Conservation (phyloP, 1,140 invertebrate genomes). For the Brachionus manjavacas region DNA sequence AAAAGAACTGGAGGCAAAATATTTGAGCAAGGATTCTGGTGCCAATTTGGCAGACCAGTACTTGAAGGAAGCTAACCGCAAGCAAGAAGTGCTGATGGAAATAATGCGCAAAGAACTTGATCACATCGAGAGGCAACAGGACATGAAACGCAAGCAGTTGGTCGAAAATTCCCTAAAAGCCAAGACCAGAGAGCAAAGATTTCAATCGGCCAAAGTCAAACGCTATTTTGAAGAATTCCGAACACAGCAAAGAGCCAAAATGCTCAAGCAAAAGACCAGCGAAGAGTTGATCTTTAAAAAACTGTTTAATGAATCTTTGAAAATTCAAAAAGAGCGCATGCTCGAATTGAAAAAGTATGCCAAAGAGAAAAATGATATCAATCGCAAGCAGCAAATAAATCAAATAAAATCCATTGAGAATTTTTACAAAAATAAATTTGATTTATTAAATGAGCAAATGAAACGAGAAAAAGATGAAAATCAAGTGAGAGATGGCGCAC, state of each 20-base stretch:
- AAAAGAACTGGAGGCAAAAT: constrained; percentile 50
- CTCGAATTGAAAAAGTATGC: constrained; percentile 54
- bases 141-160: constrained; percentile 1
- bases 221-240: constrained; percentile 56
- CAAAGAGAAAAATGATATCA: constrained; percentile 50
- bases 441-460: constrained; percentile 33
- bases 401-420: constrained; percentile 56
- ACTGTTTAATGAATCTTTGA: constrained; percentile 53
- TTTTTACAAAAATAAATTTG: constrained; percentile 45
- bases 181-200: constrained; percentile 51
- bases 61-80: constrained; percentile 53
- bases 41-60: constrained; percentile 46
- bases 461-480: constrained; percentile 18
- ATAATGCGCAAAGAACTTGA: constrained; percentile 55
- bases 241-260: constrained; percentile 51
- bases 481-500: background rate
- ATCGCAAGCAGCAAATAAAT: constrained; percentile 48
- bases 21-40: constrained; percentile 47
- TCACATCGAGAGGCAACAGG: constrained; percentile 48
- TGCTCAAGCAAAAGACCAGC: constrained; percentile 53
- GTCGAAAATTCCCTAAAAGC: constrained; percentile 44
- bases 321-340: constrained; percentile 56
- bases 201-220: constrained; percentile 51
- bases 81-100: constrained; percentile 51
- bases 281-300: constrained; percentile 57